phyloP scores from a whole-genome alignment of 2,888 invertebrate genomes.

The Pasiphila rectangulata region DNA sequence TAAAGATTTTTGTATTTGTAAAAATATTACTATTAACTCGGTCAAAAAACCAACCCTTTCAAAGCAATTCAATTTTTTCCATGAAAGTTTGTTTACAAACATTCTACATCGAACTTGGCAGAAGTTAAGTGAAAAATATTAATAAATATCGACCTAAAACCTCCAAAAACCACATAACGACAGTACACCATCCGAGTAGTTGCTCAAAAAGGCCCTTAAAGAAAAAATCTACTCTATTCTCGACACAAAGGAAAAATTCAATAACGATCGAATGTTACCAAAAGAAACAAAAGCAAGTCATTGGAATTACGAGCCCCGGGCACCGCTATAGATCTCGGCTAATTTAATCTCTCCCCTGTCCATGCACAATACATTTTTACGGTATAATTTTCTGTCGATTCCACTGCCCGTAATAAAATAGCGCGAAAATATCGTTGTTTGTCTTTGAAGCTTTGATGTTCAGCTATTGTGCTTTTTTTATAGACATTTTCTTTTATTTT shows the following conservation, averaged over 20 bases:
- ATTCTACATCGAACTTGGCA: too few relatives aligned
- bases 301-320: slow-evolving; percentile 29
- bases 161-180: too few relatives aligned
- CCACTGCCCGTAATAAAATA: slow-evolving; percentile 26
- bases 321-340: slow-evolving; percentile 32
- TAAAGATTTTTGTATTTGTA: too few relatives aligned
- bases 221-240: too few relatives aligned
- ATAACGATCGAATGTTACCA: slow-evolving; percentile 22
- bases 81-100: too few relatives aligned
- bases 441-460: slow-evolving; percentile 15
- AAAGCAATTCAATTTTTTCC: too few relatives aligned
- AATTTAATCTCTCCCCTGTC: slow-evolving; percentile 43
- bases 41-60: too few relatives aligned
- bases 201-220: too few relatives aligned
- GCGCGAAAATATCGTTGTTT: slow-evolving; percentile 27
- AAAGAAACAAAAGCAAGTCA: slow-evolving; percentile 27
- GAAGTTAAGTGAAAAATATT: too few relatives aligned
- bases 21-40: too few relatives aligned
- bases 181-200: too few relatives aligned
- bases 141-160: too few relatives aligned
- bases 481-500: background rate
- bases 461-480: slow-evolving; percentile 3
- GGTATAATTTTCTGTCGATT: slow-evolving; percentile 34
- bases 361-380: slow-evolving; percentile 39
- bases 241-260: slow-evolving; percentile 21